Conservation (phyloP, 1,140 invertebrate species). For the Protaetia brevitarsis region DNA sequence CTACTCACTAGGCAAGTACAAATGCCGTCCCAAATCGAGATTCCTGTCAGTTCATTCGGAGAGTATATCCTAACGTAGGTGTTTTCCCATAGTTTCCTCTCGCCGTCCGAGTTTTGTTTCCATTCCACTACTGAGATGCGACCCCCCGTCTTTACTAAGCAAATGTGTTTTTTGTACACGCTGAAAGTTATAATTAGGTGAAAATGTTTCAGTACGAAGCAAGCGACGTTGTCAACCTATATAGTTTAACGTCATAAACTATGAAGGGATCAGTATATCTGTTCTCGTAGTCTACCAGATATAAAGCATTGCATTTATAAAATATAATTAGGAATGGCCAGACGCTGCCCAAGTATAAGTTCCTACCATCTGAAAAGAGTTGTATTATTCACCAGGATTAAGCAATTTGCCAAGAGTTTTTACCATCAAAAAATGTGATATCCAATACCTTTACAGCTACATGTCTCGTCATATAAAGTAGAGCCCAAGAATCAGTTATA, state of each 20-base stretch:
- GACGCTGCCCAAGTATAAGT: background rate
- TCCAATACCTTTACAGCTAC: constrained; percentile 39
- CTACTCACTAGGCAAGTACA: constrained; percentile 43
- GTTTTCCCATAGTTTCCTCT: constrained; percentile 37
- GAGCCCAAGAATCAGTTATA: constrained; percentile 39
- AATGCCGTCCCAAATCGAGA: constrained; percentile 42
- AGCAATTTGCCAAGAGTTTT: background rate
- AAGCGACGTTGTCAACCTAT: constrained; percentile 1
- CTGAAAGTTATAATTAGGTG: constrained; percentile 29
- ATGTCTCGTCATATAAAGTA: constrained; percentile 34
- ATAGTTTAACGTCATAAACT: constrained; percentile 26
- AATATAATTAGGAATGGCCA: background rate
- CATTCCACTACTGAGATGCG: constrained; percentile 40
- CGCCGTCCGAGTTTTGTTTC: constrained; percentile 24
- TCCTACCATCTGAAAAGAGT: background rate
- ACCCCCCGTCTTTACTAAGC: constrained; percentile 42
- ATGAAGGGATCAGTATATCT: constrained; percentile 13
- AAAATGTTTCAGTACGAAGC: background rate
- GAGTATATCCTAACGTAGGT: constrained; percentile 45
- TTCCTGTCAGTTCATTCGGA: constrained; percentile 39
- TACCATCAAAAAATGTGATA: constrained; percentile 38
- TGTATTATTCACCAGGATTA: background rate
- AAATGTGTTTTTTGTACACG: constrained; percentile 42
- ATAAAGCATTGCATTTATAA: constrained; percentile 25
- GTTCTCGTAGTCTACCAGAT: constrained; percentile 24